Conservation (phyloP, 2,113 vertebrate species). For the Crotalus horridus region DNA sequence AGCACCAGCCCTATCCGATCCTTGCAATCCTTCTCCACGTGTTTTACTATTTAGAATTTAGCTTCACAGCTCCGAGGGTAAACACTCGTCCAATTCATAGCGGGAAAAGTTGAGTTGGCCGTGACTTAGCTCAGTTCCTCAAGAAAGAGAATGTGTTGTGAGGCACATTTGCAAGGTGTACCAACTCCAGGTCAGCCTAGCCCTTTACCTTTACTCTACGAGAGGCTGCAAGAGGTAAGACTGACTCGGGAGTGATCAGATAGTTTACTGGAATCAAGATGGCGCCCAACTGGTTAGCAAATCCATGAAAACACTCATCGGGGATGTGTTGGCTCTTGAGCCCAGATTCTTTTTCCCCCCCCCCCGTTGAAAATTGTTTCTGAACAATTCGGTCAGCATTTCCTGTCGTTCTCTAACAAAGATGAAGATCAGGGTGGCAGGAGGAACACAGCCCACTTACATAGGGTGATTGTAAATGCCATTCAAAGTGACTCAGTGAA, state of each 20-base stretch:
- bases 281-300: too few species aligned
- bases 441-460: neutral
- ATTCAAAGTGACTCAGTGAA: neutral
- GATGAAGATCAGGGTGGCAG: neutral
- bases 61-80: neutral
- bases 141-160: neutral
- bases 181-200: neutral
- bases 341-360: too few species aligned
- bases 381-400: neutral
- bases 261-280: too few species aligned
- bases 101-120: neutral
- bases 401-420: neutral
- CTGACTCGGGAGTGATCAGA: neutral
- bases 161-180: too few species aligned
- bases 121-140: neutral
- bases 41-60: too few species aligned
- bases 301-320: neutral
- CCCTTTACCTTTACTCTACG: neutral
- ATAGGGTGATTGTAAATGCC: neutral
- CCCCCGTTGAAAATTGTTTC: neutral
- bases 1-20: too few species aligned
- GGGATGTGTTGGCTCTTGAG: too few species aligned
- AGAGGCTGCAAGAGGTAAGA: neutral
- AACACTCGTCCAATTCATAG: neutral
- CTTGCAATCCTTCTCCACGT: too few species aligned